These are phyloP conservation scores for Philypnodon macrostomus DNA, from an alignment of 2,797 vertebrate genomes.

Conservation along the genomic window DNA sequence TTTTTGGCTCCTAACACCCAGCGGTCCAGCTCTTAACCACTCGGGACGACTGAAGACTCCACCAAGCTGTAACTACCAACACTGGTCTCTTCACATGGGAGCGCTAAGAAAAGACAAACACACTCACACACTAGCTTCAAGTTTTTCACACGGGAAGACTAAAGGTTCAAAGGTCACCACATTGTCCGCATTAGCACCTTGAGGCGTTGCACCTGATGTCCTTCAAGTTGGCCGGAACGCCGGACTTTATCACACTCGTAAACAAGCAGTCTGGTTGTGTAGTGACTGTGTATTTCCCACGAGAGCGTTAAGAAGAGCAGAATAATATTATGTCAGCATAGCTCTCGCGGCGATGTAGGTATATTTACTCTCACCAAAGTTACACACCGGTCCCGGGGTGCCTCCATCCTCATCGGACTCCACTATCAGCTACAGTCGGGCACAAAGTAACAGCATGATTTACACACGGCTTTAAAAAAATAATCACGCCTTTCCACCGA, in stretches of 20 bases:
- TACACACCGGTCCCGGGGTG: slow-evolving; percentile 56
- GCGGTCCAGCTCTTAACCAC: slow-evolving; percentile 12
- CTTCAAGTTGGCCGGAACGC: slow-evolving; percentile 43
- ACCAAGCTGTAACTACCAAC: slow-evolving; percentile 35
- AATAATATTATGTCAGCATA: slow-evolving; percentile 74
- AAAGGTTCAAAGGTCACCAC: slow-evolving; percentile 32
- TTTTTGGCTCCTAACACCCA: slow-evolving; percentile 23
- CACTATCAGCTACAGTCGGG: background rate
- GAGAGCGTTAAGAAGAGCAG: slow-evolving; percentile 58
- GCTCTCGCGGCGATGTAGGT: slow-evolving; percentile 57
- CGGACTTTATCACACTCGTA: slow-evolving; percentile 55
- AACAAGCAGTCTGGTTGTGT: slow-evolving; percentile 57
- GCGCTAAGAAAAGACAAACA: slow-evolving; percentile 33
- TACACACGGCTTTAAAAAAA: background rate
- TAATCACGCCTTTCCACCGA: background rate
- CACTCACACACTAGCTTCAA: slow-evolving; percentile 10
- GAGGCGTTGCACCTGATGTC: slow-evolving; percentile 34
- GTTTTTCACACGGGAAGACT: slow-evolving; percentile 34
- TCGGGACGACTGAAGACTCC: slow-evolving; percentile 29
- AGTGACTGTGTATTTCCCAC: slow-evolving; percentile 35
- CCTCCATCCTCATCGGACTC: slow-evolving; percentile 34
- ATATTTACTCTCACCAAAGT: slow-evolving; percentile 71
- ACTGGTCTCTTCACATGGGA: slow-evolving; percentile 24
- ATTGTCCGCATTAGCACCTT: slow-evolving; percentile 10
- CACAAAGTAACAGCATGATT: background rate